Evolutionary conservation across 2,113 vertebrate species (phyloP).

Genomic region (Speoplatyrhinus poulsoni): DNA sequence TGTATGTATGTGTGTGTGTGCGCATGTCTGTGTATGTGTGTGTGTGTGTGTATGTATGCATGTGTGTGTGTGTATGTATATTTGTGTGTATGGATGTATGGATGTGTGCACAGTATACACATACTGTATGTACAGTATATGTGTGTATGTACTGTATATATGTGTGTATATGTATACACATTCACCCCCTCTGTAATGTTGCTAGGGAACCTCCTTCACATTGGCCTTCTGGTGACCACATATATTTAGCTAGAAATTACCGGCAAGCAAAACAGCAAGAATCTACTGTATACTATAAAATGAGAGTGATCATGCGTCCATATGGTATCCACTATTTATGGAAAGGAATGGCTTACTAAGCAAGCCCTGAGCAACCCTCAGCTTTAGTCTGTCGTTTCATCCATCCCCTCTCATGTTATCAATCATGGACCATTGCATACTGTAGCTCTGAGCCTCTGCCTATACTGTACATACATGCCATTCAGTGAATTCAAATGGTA

Average conservation of each 20-base stretch:
- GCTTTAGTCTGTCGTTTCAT: too few species aligned
- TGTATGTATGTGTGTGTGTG: not conserved
- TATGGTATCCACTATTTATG: not conserved
- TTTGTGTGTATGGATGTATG: not conserved
- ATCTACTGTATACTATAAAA: not conserved
- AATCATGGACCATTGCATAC: too few species aligned
- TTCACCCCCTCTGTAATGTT: too few species aligned
- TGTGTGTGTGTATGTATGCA: not conserved
- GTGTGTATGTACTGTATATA: not conserved
- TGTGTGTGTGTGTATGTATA: not conserved
- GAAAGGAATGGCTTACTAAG: not conserved
- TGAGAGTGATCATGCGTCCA: not conserved
- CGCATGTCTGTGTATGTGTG: not conserved
- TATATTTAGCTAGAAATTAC: too few species aligned
- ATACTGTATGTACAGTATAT: not conserved
- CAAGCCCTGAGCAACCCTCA: too few species aligned
- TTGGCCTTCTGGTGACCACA: too few species aligned
- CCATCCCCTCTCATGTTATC: too few species aligned
- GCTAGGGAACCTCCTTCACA: too few species aligned
- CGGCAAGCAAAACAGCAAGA: not conserved
- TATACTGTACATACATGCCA: too few species aligned
- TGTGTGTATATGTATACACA: not conserved
- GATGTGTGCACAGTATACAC: too few species aligned
- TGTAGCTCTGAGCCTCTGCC: too few species aligned
- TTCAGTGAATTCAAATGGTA: too few species aligned